These are phyloP conservation scores for Contarinia nasturtii DNA, from an alignment of 1,140 invertebrate species.

Conservation along the genomic window DNA sequence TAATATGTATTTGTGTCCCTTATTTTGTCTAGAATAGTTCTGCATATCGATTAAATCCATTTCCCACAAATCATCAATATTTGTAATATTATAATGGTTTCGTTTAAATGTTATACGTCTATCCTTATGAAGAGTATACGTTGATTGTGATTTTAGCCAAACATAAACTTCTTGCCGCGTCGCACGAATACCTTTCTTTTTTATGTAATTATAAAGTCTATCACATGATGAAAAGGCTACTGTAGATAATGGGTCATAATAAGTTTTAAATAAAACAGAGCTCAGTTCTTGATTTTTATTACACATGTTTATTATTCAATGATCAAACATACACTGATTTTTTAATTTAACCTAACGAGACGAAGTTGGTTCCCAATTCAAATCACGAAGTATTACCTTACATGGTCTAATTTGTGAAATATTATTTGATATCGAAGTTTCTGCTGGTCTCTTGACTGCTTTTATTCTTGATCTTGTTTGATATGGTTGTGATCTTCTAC, in stretches of 20 bases:
- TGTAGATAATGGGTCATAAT: neutral
- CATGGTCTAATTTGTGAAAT: too few species aligned
- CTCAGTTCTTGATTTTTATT: too few species aligned
- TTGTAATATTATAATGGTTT: neutral
- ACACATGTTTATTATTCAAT: too few species aligned
- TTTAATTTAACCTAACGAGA: too few species aligned
- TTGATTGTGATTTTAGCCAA: neutral
- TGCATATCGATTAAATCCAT: constrained; percentile 10
- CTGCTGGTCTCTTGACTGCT: too few species aligned
- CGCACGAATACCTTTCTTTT: neutral
- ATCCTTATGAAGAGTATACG: neutral
- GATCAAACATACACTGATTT: too few species aligned
- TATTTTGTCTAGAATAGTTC: constrained; percentile 10
- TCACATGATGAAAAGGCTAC: neutral
- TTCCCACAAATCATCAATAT: constrained; percentile 11
- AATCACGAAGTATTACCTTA: too few species aligned
- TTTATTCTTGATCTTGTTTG: too few species aligned
- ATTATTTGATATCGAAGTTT: too few species aligned
- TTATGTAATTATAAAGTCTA: neutral
- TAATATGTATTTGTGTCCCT: constrained; percentile 13
- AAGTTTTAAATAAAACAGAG: too few species aligned
- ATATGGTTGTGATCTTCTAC: too few species aligned
- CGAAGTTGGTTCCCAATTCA: too few species aligned
- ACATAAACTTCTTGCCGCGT: neutral
- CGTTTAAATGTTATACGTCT: neutral